Percentiles rank a stretch among this genome's conserved stretches.
phyloP scores from a whole-genome alignment of 2,113 vertebrate species.

The Ciconia stormi region DNA sequence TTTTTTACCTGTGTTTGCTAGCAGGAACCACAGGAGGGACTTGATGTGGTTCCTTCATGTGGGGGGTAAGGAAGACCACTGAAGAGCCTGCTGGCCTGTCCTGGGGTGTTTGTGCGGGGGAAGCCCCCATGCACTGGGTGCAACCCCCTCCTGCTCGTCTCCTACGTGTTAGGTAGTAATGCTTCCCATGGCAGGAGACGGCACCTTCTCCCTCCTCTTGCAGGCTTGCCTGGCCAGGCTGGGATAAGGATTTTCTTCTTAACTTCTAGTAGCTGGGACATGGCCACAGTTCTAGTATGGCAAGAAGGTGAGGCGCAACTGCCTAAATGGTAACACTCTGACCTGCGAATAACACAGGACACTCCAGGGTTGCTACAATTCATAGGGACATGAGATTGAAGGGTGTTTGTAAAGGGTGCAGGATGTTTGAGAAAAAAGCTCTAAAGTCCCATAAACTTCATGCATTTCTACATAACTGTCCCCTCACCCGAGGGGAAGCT shows the following conservation, averaged over 20 bases:
- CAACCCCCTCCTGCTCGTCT: accelerated
- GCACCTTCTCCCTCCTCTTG: neutral
- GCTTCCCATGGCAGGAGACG: neutral
- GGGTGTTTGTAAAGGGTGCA: neutral
- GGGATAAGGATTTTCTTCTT: neutral
- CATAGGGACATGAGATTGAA: neutral
- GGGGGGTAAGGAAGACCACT: neutral
- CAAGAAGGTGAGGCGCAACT: neutral
- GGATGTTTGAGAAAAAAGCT: neutral
- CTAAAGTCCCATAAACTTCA: neutral
- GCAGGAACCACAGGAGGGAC: neutral
- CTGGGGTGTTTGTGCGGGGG: neutral
- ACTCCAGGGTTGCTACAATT: neutral
- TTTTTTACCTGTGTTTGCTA: neutral
- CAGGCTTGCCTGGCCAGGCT: neutral
- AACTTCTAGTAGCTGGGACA: neutral
- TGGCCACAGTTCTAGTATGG: neutral
- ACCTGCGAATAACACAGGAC: neutral
- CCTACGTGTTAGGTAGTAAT: neutral
- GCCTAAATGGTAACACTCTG: neutral
- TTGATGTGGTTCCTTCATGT: neutral
- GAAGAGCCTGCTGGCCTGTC: neutral
- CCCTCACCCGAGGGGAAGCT: neutral
- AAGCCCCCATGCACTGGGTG: neutral
- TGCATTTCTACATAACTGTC: neutral